Evolutionary conservation across 2,113 vertebrate species (phyloP).

Genomic region (Opisthocomus hoazin): DNA sequence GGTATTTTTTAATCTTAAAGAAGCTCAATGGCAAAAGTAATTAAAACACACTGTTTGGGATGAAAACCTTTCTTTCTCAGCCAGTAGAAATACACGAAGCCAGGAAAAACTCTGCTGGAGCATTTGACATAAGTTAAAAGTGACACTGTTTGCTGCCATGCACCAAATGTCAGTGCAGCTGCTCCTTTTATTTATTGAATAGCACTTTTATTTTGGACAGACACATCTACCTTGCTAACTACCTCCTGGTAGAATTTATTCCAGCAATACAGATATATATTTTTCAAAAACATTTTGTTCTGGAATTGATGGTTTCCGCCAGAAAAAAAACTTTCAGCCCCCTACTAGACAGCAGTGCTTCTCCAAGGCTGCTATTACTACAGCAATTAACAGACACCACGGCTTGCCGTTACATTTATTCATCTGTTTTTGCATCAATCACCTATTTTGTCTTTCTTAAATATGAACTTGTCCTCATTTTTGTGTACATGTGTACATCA

Average conservation of each 20-base stretch:
- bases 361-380: not conserved
- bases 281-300: not conserved
- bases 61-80: not conserved
- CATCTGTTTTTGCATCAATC: not conserved
- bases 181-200: not conserved
- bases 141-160: not conserved
- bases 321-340: not conserved
- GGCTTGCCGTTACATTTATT: not conserved
- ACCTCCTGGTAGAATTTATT: not conserved
- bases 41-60: not conserved
- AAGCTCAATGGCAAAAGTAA: not conserved
- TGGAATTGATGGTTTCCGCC: not conserved
- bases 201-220: not conserved
- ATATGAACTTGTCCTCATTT: not conserved
- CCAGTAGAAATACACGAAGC: not conserved
- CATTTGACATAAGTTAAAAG: not conserved
- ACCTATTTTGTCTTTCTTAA: not conserved
- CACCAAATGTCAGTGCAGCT: slow-evolving; percentile 1
- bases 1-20: not conserved
- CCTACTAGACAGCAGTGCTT: not conserved
- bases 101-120: not conserved
- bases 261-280: not conserved
- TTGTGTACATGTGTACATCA: not conserved
- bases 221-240: not conserved
- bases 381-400: not conserved